Conservation (phyloP, 2,113 vertebrate genomes). For the Prionailurus bengalensis region DNA sequence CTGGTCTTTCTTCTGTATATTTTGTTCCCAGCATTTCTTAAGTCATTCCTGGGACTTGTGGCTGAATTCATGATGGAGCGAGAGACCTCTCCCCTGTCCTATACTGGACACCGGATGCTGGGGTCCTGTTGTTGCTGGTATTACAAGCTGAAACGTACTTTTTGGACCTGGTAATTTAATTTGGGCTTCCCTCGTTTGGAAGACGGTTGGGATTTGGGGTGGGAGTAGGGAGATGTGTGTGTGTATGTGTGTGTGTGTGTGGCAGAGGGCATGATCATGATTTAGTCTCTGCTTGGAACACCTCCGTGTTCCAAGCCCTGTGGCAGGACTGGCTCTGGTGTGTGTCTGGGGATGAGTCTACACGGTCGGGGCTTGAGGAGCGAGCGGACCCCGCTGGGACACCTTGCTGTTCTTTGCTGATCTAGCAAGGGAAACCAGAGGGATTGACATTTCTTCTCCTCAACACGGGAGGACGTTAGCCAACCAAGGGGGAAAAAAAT, state of each 20-base stretch:
- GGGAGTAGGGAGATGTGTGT: not conserved
- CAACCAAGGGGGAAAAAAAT: not conserved
- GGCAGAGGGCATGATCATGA: accelerated
- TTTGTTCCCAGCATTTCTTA: not conserved
- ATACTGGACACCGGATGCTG: not conserved
- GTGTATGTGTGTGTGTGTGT: not conserved
- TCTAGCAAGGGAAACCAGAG: not conserved
- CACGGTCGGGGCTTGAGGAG: not conserved
- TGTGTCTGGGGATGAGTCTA: not conserved
- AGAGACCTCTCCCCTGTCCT: not conserved
- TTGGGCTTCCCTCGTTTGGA: not conserved
- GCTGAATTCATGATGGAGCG: not conserved
- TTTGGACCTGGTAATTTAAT: not conserved
- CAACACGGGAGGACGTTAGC: not conserved
- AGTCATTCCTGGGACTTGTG: not conserved
- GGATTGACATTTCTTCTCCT: not conserved
- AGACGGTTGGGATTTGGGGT: not conserved
- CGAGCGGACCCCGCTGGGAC: not conserved
- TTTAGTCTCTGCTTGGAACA: not conserved
- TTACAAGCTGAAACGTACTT: not conserved
- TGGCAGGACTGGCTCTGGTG: not conserved
- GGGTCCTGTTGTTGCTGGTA: not conserved
- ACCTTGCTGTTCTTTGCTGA: not conserved
- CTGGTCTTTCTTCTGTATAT: not conserved
- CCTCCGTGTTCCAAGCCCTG: not conserved